These are phyloP conservation scores for Bambusicola thoracicus DNA, from an alignment of 2,113 vertebrate genomes.

Conservation along the genomic window DNA sequence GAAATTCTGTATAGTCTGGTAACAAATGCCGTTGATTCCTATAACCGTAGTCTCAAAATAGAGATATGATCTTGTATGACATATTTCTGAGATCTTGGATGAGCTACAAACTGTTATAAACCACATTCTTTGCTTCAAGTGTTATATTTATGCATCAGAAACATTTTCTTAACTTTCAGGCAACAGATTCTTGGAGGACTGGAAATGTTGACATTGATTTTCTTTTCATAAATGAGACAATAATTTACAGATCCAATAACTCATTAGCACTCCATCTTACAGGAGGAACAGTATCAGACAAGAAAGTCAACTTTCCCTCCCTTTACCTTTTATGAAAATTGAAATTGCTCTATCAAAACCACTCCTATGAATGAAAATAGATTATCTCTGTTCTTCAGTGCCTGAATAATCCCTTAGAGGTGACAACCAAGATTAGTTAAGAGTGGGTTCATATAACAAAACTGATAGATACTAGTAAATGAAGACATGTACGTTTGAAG, in stretches of 20 bases:
- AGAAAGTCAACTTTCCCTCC: neutral
- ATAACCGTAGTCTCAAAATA: neutral
- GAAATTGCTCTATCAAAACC: neutral
- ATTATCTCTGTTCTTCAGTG: neutral
- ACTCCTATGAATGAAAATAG: neutral
- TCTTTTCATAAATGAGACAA: neutral
- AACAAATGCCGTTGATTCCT: neutral
- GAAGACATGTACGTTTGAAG: neutral
- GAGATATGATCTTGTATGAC: neutral
- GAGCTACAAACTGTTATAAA: no score
- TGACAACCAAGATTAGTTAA: neutral
- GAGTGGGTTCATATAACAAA: neutral
- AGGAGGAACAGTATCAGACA: neutral
- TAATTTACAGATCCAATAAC: neutral
- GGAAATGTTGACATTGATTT: neutral
- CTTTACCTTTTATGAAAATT: neutral
- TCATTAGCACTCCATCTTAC: neutral
- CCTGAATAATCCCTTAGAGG: neutral
- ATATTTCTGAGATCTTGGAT: no score
- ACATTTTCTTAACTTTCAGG: neutral
- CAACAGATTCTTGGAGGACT: neutral
- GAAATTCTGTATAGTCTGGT: neutral
- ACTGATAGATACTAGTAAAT: neutral
- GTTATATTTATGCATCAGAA: neutral
- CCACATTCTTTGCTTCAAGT: neutral